Conservation (phyloP, 2,888 invertebrate species). For the Cistogaster globosa region DNA sequence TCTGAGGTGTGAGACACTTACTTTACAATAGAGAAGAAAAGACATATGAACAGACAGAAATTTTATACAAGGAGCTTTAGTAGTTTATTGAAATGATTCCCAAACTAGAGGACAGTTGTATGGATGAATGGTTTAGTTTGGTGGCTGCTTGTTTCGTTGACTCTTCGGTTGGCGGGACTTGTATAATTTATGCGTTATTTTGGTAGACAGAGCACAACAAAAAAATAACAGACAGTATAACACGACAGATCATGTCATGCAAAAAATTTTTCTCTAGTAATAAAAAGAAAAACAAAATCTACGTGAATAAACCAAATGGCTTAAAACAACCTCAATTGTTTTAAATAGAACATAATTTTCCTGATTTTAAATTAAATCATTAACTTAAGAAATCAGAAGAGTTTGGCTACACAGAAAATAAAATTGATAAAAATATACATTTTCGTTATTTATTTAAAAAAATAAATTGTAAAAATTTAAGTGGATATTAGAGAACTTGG, state of each 20-base stretch:
- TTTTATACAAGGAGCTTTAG: constrained; percentile 6
- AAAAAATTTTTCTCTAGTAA: constrained; percentile 18
- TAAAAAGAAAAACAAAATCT: constrained; percentile 37
- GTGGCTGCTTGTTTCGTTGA: constrained; percentile 42
- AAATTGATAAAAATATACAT: background rate
- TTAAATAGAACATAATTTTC: constrained; percentile 32
- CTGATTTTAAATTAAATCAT: background rate
- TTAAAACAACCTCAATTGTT: constrained; percentile 42
- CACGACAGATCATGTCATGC: constrained; percentile 66
- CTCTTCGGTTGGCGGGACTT: constrained; percentile 47
- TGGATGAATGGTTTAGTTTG: constrained; percentile 55
- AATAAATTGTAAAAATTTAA: no score
- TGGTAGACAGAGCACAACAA: constrained; percentile 69
- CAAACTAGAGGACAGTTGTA: constrained; percentile 39
- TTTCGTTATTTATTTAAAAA: no score
- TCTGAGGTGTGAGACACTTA: constrained; percentile 70
- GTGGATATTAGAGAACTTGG: no score
- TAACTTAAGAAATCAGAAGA: background rate
- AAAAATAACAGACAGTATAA: constrained; percentile 65
- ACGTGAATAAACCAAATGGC: constrained; percentile 59
- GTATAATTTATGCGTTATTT: constrained; percentile 72
- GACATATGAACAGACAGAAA: constrained; percentile 30
- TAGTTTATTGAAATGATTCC: constrained; percentile 52
- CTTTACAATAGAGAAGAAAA: constrained; percentile 28
- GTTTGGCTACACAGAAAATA: background rate